phyloP scores from a whole-genome alignment of 2,797 vertebrate species.

The Takifugu rubripes region DNA sequence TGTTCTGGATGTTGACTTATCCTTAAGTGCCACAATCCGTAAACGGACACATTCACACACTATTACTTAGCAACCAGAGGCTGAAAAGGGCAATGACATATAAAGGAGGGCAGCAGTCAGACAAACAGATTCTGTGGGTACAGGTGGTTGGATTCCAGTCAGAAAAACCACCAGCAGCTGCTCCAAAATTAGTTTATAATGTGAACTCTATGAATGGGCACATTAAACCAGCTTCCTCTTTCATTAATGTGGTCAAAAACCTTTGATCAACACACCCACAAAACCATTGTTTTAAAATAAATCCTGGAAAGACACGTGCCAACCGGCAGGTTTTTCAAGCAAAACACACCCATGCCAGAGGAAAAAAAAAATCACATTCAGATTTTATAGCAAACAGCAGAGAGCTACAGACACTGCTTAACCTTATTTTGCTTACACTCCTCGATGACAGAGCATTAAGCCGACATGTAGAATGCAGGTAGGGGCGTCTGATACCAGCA shows the following conservation, averaged over 20 bases:
- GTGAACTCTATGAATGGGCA: constrained; percentile 7
- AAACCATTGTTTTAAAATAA: constrained; percentile 1
- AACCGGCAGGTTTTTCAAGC: constrained; percentile 6
- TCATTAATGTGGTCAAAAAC: constrained; percentile 20
- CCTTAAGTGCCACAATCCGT: no score
- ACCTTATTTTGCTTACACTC: constrained; percentile 22
- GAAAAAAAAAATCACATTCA: constrained; percentile 19
- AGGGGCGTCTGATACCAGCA: constrained; percentile 38
- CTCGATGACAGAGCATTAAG: constrained; percentile 13
- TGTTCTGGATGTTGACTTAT: no score
- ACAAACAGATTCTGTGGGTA: constrained; percentile 15
- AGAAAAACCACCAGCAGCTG: constrained; percentile 14
- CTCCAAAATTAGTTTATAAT: constrained; percentile 15
- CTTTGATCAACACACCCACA: constrained; percentile 11
- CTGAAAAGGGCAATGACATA: neutral
- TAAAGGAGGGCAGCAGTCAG: neutral
- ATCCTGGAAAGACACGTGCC: constrained; percentile 8
- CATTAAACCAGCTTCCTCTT: neutral
- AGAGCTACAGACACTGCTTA: constrained; percentile 3
- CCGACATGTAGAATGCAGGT: constrained; percentile 33
- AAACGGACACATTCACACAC: neutral
- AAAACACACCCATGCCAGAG: constrained; percentile 10
- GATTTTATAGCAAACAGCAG: constrained; percentile 19
- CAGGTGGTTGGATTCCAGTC: constrained; percentile 31
- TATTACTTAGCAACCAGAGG: neutral